Evolutionary conservation across 2,797 vertebrate genomes (phyloP).

Genomic region (Petrocephalus schoutedeni): DNA sequence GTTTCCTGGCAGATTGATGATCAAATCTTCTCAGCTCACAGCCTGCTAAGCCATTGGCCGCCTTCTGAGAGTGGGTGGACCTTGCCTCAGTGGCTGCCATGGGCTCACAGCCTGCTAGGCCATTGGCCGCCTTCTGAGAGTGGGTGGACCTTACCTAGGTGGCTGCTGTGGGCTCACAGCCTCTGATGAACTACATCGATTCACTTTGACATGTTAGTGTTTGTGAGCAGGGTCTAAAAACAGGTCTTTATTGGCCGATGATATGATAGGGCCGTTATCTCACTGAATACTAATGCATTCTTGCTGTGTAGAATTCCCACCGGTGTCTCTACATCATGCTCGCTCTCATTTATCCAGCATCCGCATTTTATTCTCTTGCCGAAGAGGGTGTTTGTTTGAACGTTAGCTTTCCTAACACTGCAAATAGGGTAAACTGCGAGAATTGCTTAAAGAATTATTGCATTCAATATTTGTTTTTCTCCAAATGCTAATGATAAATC

Average conservation of each 20-base stretch:
- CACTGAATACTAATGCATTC: background rate
- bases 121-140: background rate
- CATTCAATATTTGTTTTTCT: background rate
- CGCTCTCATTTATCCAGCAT: background rate
- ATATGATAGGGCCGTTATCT: background rate
- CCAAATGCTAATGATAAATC: background rate
- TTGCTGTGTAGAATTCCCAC: background rate
- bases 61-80: background rate
- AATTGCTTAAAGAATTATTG: background rate
- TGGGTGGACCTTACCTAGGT: background rate
- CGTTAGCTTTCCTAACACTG: background rate
- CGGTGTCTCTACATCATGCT: background rate
- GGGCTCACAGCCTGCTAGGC: background rate
- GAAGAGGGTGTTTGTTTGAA: background rate
- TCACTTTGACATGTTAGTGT: background rate
- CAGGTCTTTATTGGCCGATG: background rate
- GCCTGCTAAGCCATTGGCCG: background rate
- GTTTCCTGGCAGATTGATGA: slow-evolving; percentile 11
- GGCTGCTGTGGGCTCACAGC: background rate
- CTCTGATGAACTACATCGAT: background rate
- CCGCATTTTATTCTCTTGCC: background rate
- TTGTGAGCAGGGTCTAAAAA: background rate
- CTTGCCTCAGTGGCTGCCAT: background rate
- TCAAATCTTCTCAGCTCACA: background rate
- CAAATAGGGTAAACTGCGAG: background rate